These are phyloP conservation scores for Leptinotarsa undecemlineata DNA, from an alignment of 1,140 invertebrate genomes.

Conservation along the genomic window DNA sequence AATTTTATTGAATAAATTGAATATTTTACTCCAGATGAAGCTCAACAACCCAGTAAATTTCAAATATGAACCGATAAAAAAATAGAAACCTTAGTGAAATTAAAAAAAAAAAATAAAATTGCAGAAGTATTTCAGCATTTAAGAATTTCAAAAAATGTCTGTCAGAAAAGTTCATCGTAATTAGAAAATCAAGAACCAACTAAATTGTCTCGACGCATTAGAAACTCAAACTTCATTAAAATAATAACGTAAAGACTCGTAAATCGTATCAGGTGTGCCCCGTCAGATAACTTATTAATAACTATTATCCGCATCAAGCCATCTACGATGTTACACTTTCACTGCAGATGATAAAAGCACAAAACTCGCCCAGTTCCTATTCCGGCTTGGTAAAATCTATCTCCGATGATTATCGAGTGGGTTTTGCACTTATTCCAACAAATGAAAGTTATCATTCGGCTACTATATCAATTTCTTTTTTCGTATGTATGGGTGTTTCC, in stretches of 20 bases:
- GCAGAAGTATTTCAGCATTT: too few relatives aligned
- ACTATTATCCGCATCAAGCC: conserved; percentile 3
- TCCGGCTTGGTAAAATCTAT: conserved; percentile 1
- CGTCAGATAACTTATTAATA: conserved; percentile 7
- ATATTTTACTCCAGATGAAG: too few relatives aligned
- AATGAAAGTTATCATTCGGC: not conserved
- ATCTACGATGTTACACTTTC: conserved; percentile 19
- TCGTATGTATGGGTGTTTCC: not conserved
- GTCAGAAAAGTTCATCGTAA: too few relatives aligned
- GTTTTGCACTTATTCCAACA: not conserved
- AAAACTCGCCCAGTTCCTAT: conserved; percentile 7
- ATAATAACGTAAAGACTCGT: not conserved
- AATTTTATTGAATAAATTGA: too few relatives aligned
- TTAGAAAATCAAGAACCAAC: too few relatives aligned
- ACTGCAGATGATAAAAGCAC: conserved; percentile 17
- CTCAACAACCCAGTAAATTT: too few relatives aligned
- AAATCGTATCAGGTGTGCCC: conserved; percentile 13
- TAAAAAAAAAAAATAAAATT: too few relatives aligned
- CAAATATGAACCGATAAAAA: too few relatives aligned
- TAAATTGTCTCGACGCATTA: not conserved
- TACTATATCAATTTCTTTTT: not conserved
- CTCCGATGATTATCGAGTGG: not conserved
- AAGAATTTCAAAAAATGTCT: too few relatives aligned
- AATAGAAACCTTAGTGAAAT: too few relatives aligned
- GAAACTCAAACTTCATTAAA: not conserved